Evolutionary conservation across 2,113 vertebrate genomes (phyloP).

Genomic region (Hemichromis elongatus): DNA sequence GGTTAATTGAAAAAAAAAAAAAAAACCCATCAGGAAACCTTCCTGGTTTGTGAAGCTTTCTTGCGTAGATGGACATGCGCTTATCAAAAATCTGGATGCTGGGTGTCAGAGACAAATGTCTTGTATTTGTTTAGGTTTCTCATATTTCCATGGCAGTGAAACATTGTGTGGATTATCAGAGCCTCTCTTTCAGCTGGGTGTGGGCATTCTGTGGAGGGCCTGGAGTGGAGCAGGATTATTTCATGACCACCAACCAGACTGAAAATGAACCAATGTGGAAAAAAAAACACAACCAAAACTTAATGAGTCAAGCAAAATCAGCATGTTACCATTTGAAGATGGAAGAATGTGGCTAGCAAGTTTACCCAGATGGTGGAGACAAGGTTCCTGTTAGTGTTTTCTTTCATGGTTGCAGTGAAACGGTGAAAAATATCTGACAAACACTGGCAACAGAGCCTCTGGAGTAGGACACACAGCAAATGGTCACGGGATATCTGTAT

Average conservation of each 20-base stretch:
- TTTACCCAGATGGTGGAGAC: slow-evolving; percentile 11
- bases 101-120: background rate
- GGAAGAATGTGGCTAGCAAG: background rate
- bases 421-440: background rate
- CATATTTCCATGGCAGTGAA: background rate
- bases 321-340: background rate
- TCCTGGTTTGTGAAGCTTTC: background rate
- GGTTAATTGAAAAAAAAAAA: background rate
- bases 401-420: background rate
- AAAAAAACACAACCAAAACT: background rate
- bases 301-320: background rate
- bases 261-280: background rate
- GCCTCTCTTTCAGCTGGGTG: background rate
- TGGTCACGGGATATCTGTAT: background rate
- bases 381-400: slow-evolving; percentile 7
- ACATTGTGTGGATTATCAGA: background rate
- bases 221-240: background rate
- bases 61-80: background rate
- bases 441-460: background rate
- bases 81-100: slow-evolving; percentile 11
- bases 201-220: background rate
- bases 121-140: slow-evolving; percentile 22
- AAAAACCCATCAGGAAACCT: background rate
- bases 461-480: background rate
- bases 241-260: background rate